Conservation (phyloP, 2,113 vertebrate species). For the Morphnarchus princeps region DNA sequence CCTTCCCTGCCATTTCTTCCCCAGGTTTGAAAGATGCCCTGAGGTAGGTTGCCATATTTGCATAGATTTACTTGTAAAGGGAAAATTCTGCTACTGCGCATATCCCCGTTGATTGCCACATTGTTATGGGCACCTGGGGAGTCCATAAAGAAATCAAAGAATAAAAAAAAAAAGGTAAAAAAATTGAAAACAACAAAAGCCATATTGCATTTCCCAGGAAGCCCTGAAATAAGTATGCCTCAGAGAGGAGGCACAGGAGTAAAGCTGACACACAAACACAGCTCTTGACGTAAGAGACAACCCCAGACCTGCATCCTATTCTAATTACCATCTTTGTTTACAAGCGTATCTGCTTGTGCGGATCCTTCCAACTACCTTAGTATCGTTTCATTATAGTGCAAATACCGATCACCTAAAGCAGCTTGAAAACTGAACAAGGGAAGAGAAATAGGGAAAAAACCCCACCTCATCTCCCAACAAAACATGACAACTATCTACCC, state of each 20-base stretch:
- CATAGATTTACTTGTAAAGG: conserved; percentile 7
- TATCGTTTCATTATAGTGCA: neutral
- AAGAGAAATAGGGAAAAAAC: neutral
- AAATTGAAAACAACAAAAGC: neutral
- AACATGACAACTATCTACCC: neutral
- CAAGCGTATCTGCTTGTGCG: neutral
- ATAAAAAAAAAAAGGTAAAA: neutral
- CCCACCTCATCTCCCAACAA: neutral
- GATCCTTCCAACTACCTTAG: neutral
- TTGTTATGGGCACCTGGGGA: neutral
- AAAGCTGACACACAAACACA: neutral
- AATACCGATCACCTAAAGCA: neutral
- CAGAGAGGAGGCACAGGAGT: neutral
- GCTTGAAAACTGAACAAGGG: neutral
- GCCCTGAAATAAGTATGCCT: neutral
- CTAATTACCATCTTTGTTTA: neutral
- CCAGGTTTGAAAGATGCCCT: neutral
- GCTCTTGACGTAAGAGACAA: neutral
- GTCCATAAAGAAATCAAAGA: neutral
- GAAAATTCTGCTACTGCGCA: neutral
- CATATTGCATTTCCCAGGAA: neutral
- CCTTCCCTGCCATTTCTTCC: neutral
- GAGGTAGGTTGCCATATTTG: neutral
- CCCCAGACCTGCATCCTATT: neutral
- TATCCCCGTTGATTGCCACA: neutral